Evolutionary conservation across 92 coral and sea anemone genomes (phyloP).

Genomic region (Blastomussa wellsi): DNA sequence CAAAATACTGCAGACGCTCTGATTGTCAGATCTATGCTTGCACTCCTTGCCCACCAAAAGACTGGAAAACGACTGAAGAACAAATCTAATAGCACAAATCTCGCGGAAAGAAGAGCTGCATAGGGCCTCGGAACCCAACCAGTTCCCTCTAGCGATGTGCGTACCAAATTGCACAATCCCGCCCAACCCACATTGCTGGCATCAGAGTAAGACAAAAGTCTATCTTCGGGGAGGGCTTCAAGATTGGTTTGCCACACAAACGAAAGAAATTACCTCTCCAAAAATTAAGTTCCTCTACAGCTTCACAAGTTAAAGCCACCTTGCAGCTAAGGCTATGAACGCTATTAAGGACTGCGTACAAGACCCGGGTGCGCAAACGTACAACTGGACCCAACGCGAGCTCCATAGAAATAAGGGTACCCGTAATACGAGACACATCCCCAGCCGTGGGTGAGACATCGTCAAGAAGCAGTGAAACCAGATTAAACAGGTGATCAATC

Average conservation of each 20-base stretch:
- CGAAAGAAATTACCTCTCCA: conserved; percentile 57
- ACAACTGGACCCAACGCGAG: conserved; percentile 63
- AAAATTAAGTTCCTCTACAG: conserved; percentile 58
- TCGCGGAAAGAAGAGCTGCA: conserved; percentile 51
- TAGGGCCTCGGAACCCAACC: conserved; percentile 41
- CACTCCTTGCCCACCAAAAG: conserved; percentile 55
- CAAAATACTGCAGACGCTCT: conserved; percentile 38
- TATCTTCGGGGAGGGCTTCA: conserved; percentile 55
- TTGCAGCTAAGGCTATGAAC: conserved; percentile 43
- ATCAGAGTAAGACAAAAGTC: conserved; percentile 57
- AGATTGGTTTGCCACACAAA: conserved; percentile 52
- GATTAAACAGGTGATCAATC: conserved; percentile 39
- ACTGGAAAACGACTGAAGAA: conserved; percentile 52
- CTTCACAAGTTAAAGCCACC: conserved; percentile 31
- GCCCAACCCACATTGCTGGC: conserved; percentile 49
- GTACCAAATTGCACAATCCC: conserved; percentile 36
- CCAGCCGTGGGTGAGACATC: conserved; percentile 34
- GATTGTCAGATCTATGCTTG: conserved; percentile 65
- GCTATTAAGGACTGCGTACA: no score
- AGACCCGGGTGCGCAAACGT: conserved; percentile 51
- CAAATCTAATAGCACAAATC: conserved; percentile 46
- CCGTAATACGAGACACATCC: conserved; percentile 45
- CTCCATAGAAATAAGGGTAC: conserved; percentile 59
- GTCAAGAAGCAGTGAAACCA: conserved; percentile 35
- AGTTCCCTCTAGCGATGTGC: conserved; percentile 36